phyloP scores from a whole-genome alignment of 2,888 invertebrate genomes.

The Falcaria lacertinaria region DNA sequence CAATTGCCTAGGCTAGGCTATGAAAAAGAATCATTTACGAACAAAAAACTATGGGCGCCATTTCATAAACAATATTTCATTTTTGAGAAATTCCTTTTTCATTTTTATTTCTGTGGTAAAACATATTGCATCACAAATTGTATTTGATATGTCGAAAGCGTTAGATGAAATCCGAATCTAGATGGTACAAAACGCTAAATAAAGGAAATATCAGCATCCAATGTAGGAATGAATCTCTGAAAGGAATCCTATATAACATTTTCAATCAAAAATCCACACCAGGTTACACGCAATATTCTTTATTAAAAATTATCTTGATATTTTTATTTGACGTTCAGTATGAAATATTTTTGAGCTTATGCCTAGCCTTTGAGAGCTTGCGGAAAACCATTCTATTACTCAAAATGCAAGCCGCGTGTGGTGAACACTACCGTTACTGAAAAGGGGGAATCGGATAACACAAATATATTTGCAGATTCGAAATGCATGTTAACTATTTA shows the following conservation, averaged over 20 bases:
- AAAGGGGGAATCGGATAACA: too few species aligned
- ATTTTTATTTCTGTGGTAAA: slow-evolving; percentile 31
- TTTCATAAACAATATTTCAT: background rate
- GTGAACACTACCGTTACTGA: too few species aligned
- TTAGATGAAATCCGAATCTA: slow-evolving; percentile 64
- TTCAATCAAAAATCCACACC: slow-evolving; percentile 36
- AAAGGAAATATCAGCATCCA: slow-evolving; percentile 25
- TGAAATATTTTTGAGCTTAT: background rate
- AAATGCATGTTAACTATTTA: too few species aligned
- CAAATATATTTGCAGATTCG: too few species aligned
- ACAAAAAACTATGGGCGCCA: too few species aligned
- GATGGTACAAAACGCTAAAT: slow-evolving; percentile 63
- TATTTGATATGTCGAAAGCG: slow-evolving; percentile 67
- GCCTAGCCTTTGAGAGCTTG: background rate
- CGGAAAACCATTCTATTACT: background rate
- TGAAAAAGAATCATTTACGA: too few species aligned
- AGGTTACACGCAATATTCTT: slow-evolving; percentile 20
- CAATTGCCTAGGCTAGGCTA: too few species aligned
- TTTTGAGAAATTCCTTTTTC: slow-evolving; percentile 8
- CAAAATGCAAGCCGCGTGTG: background rate
- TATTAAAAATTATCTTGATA: slow-evolving; percentile 25
- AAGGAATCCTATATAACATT: slow-evolving; percentile 37
- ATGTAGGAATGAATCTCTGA: slow-evolving; percentile 9
- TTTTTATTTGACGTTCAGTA: background rate
- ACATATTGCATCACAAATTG: slow-evolving; percentile 64